phyloP scores from a whole-genome alignment of 2,888 invertebrate genomes.

The Spilarctia lutea region DNA sequence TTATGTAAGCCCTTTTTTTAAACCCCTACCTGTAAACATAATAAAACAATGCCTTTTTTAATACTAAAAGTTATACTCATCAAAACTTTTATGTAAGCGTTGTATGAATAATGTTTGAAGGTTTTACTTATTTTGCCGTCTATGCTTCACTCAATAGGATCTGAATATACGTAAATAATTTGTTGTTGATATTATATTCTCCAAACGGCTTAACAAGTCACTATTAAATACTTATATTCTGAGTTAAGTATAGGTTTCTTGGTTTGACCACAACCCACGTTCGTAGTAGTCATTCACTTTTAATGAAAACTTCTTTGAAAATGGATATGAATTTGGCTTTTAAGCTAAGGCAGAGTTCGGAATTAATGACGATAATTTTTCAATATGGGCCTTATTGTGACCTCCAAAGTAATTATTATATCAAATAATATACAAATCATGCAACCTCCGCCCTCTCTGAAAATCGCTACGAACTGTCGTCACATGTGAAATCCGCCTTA shows the following conservation, averaged over 20 bases:
- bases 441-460: constrained; percentile 18
- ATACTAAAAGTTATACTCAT: background rate
- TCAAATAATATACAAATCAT: constrained; percentile 18
- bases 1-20: too few species aligned
- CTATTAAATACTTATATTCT: too few species aligned
- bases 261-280: too few species aligned
- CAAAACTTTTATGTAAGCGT: background rate
- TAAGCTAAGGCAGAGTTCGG: background rate
- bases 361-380: background rate
- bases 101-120: background rate
- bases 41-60: background rate
- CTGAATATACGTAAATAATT: background rate
- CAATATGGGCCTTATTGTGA: background rate
- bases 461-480: constrained; percentile 19
- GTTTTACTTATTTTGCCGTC: background rate
- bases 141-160: background rate
- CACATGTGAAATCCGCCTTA: constrained; percentile 42
- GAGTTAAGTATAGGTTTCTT: background rate
- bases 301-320: background rate
- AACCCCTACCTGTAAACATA: background rate
- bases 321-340: background rate
- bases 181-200: background rate
- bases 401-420: constrained; percentile 11
- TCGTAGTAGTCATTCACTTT: too few species aligned
- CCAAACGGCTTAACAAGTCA: background rate